Conservation (phyloP, 2,888 invertebrate species). For the Calameuta pallipes region DNA sequence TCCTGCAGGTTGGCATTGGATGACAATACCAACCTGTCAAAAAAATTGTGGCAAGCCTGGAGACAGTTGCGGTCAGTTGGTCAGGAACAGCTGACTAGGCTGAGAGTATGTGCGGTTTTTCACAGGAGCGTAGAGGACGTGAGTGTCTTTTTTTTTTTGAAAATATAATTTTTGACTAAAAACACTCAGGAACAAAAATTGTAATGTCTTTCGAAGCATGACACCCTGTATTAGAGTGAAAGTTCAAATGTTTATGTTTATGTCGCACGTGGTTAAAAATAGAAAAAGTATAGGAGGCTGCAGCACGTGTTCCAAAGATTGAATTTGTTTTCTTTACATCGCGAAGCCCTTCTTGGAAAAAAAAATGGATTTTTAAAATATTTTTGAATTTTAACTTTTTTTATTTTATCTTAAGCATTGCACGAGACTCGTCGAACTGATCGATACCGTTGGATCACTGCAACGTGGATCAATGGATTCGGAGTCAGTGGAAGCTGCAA, state of each 20-base stretch:
- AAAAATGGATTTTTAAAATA: conserved; percentile 1
- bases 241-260: conserved; percentile 3
- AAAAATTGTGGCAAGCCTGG: conserved; percentile 76
- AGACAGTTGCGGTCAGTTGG: conserved; percentile 75
- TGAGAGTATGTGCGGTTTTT: conserved; percentile 81
- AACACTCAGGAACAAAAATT: not conserved
- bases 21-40: conserved; percentile 70
- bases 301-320: conserved; percentile 5
- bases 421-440: conserved; percentile 72
- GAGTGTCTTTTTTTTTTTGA: conserved; percentile 12
- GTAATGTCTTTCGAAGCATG: not conserved
- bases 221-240: not conserved
- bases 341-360: not conserved
- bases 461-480: conserved; percentile 9
- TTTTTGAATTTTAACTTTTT: not conserved
- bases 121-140: conserved; percentile 71
- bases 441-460: conserved; percentile 66
- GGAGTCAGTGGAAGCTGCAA: not conserved
- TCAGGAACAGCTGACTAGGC: conserved; percentile 80
- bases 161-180: not conserved
- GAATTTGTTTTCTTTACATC: conserved; percentile 11
- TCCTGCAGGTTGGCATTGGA: conserved; percentile 76
- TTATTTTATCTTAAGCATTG: conserved; percentile 67
- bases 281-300: not conserved
- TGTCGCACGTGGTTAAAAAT: conserved; percentile 3